Evolutionary conservation across 2,797 vertebrate genomes (phyloP), one percentile per base, ranked within the genome.

Genomic region (Melanotaenia pygmaea): DNA sequence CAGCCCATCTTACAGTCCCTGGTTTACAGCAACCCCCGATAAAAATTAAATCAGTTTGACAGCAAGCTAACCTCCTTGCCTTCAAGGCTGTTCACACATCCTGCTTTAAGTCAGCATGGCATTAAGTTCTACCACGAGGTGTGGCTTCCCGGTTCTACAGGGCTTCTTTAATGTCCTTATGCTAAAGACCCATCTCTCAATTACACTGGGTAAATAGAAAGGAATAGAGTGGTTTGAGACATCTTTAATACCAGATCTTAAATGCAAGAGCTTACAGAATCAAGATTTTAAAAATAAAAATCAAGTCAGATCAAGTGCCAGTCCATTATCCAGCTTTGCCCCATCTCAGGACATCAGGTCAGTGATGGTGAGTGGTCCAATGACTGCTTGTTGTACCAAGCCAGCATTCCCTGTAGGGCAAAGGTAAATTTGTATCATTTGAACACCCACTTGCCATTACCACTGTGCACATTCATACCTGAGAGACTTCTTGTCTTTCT

Each of bases 361-460:
- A 8, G 66, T 89, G 67, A 92, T 85, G 0, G 70, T 85, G 2
- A 93, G 26, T 4, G 93, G 93, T 0, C 92, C 92, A 59, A 94
- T 62, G 9, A 93, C 85, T 28, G 86, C 77, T 0, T 76, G 82
- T 14, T 83, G 71, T 20, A 5, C 28, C 1, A 89, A 20, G 4
- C 81, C 84, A 59, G 14, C 58, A 0, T 18, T 77, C 6, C 63
- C 92, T 91, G 64, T 20, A 59, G 34, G 3, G n/a, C 14, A 0
- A 2, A 26, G 2, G 13, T 2, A 54, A 5, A 7, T 40, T n/a
- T 43, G 24, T n/a, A 28, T 1, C n/a, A 51, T 16, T 16, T 8
- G 0, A 10, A 1, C 0, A 22, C 1, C 9, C 1, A 18, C 8
- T 9, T 11, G 1, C 1, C 18, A 20, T 20, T 18, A 2, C 2